Evolutionary conservation across 1,140 invertebrate genomes (phyloP), one percentile per base, ranked within the genome.

Genomic region (Drosophila seguyi): DNA sequence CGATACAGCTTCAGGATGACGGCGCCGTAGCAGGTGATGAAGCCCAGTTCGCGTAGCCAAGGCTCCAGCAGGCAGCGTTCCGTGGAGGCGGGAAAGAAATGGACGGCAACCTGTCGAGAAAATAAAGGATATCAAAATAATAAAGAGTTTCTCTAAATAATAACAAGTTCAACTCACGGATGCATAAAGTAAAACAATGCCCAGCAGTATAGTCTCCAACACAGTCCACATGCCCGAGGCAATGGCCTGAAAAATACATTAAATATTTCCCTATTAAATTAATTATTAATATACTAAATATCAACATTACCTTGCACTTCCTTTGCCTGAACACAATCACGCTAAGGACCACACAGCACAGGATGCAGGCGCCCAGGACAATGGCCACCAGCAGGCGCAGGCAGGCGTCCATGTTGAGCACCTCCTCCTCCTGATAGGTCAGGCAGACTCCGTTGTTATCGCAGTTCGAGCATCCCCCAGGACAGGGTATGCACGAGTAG

Each of bases 1-100:
- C 97, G 96, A 94, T 98, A 98, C 16, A 98, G 94, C 91, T 98
- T 98, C 57, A 99, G 94, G 57, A 98, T 95, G 39, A 99, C 96
- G 16, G 97, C 96, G 20, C 98, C 98, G 93, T 98, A 99, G 90
- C 97, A 97, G 47, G 97, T 95, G 45, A 97, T 95, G 93, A 98
- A 99, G 18, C 98, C 98, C 18, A 98, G 93, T 93, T 98, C 97
- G 39, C 98, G 94, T 14, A 97, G 94, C 97, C 97, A 99, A 3
- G 97, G 97, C 83, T 97, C 96, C 61, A 97, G 91, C 39, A 98
- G 91, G 91, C 97, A 98, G 41, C 95, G 95, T 82, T 95, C 94
- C 48, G 95, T 94, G 31, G 95, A 95, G 60, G 96, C 95, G 67
- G 96, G 95, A 93, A 98, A 96, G 92, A 96, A 97, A 90, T 96